Base-by-base conservation (phyloP, 1,140 invertebrate genomes). In the Drosophila ficusphila region DNA sequence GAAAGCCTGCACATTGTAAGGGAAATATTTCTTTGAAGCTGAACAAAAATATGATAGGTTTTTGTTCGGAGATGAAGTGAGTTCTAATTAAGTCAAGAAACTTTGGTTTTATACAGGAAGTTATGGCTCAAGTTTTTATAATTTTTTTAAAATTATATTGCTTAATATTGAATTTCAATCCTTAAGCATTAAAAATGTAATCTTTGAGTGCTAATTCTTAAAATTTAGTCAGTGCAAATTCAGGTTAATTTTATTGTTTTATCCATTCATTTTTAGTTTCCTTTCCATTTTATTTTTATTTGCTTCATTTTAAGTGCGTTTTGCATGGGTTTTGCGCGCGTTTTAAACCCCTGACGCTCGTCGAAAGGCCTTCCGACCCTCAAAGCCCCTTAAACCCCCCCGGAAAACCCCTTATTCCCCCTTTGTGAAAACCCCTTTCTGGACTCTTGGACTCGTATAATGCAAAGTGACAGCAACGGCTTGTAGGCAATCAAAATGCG, bases 401-500 rank as follows among this genome's bases (percentile, higher is more conserved):
- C 31, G 8, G 18, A 27, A 14, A 23, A n/a, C 27, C 29, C 41
- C n/a, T 4, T 1, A 25, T 7, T 5, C 48, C 29, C 56, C 25
- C 25, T 27, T n/a, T 56, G 25, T 8, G 4, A 36, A 44, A 18
- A 2, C 39, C 29, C 60, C 16, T 14, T 31, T 42, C 34, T 65
- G 64, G 48, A 67, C 46, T 67, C 61, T 52, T 14, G 60, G 39
- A 60, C 62, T 61, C 46, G 70, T 72, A 67, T 88, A 86, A 86
- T 88, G 82, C 72, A 88, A 86, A 86, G 81, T 86, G 81, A 86
- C 81, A 86, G 81, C 81, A 49, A 88, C 81, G 77, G 53, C 68
- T 74, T 88, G 82, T 76, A 76, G 82, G 82, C 82, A 88, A 86
- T 86, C 81, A 86, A 86, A 86, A 85, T 86, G 81, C 76, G 62